These are phyloP conservation scores for Spodoptera frugiperda DNA, from an alignment of 1,140 invertebrate genomes.

Conservation along the genomic window DNA sequence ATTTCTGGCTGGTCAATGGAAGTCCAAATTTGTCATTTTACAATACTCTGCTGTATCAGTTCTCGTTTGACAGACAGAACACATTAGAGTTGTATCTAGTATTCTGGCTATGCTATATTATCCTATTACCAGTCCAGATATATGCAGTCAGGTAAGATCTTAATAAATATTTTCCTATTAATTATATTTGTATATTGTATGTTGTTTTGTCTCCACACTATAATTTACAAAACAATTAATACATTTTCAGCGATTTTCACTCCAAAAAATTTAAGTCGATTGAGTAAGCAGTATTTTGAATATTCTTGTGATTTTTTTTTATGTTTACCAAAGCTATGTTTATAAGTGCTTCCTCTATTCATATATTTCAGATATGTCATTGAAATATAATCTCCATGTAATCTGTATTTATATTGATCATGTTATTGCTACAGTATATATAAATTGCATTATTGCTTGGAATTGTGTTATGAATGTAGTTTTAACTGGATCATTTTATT, in stretches of 20 bases:
- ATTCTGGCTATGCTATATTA: slow-evolving; percentile 95
- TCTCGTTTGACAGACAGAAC: slow-evolving; percentile 98
- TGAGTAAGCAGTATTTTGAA: slow-evolving; percentile 36
- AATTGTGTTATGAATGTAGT: background rate
- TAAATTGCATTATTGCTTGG: slow-evolving; percentile 26
- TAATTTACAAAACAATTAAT: slow-evolving; percentile 15
- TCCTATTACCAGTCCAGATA: slow-evolving; percentile 95
- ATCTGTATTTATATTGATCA: slow-evolving; percentile 7
- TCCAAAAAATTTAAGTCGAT: slow-evolving; percentile 33
- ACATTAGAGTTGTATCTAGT: slow-evolving; percentile 96
- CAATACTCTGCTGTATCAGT: slow-evolving; percentile 97
- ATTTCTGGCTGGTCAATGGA: slow-evolving; percentile 98
- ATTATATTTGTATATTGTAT: background rate
- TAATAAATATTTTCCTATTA: slow-evolving; percentile 11
- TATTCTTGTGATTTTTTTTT: slow-evolving; percentile 13
- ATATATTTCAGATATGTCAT: background rate
- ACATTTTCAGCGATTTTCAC: slow-evolving; percentile 35
- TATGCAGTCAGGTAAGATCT: slow-evolving; percentile 90
- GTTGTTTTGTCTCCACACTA: background rate
- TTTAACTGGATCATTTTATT: slow-evolving; percentile 52
- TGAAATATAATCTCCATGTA: slow-evolving; percentile 1
- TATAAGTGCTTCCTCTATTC: background rate
- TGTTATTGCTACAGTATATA: slow-evolving; percentile 3
- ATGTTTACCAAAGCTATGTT: slow-evolving; percentile 18
- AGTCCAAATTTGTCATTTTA: slow-evolving; percentile 94